phyloP scores from a whole-genome alignment of 2,113 vertebrate genomes.

The Xiphophorus hellerii region DNA sequence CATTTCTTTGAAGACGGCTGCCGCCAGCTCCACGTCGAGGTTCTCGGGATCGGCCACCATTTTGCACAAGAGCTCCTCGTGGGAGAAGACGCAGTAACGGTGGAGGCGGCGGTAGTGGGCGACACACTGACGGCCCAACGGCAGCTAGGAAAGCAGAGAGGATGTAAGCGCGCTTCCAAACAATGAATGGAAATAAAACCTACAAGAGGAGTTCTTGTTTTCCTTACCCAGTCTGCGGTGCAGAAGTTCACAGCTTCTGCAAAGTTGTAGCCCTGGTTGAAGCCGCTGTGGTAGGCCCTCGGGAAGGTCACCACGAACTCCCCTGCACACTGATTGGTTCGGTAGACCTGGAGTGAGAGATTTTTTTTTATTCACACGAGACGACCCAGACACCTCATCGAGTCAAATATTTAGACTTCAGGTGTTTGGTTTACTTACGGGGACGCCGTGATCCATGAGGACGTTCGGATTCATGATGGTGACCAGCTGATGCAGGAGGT shows the following conservation, averaged over 20 bases:
- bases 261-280: conserved; percentile 99
- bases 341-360: conserved; percentile 85
- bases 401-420: background rate
- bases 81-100: conserved; percentile 97
- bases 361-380: background rate
- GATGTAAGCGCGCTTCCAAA: background rate
- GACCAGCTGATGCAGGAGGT: conserved; percentile 96
- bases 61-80: conserved; percentile 97
- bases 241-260: conserved; percentile 99
- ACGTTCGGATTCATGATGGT: conserved; percentile 99
- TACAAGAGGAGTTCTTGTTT: background rate
- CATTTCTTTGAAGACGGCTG: conserved; percentile 93
- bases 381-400: background rate
- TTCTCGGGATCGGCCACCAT: conserved; percentile 97
- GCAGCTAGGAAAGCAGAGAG: conserved; percentile 76
- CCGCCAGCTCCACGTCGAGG: conserved; percentile 95
- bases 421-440: conserved; percentile 79
- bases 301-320: conserved; percentile 99
- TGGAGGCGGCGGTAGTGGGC: conserved; percentile 92
- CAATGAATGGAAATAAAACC: background rate
- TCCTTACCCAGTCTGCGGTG: conserved; percentile 95
- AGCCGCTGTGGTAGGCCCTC: conserved; percentile 97
- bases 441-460: conserved; percentile 97
- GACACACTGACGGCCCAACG: conserved; percentile 95
- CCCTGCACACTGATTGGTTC: conserved; percentile 98